A percentile compares a stretch with the other conserved stretches of the same genome.
Evolutionary conservation across 2,113 vertebrate species (phyloP).

Genomic region (Xiphophorus hellerii): DNA sequence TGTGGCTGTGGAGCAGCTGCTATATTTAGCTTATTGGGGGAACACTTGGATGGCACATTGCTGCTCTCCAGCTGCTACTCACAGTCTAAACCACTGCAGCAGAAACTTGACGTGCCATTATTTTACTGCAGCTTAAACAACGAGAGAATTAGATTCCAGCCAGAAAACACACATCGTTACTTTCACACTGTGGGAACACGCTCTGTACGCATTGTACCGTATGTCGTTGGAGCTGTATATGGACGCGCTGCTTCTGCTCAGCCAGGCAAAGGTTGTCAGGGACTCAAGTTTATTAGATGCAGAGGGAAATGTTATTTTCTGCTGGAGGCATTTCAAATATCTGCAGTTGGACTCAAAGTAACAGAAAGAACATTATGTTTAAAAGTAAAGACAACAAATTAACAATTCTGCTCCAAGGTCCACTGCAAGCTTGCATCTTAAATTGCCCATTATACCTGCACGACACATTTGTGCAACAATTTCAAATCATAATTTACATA

Average conservation of each 20-base stretch:
- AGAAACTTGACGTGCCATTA: constrained; percentile 37
- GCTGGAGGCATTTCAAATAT: not conserved
- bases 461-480: not conserved
- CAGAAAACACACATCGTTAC: constrained; percentile 13
- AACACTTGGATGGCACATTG: constrained; percentile 53
- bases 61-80: not conserved
- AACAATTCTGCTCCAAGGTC: not conserved
- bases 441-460: not conserved
- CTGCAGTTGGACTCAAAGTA: not conserved
- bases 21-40: constrained; percentile 50
- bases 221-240: not conserved
- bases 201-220: not conserved
- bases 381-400: too few relatives aligned
- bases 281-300: not conserved
- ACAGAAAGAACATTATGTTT: not conserved
- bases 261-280: not conserved
- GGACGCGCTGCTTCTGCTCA: not conserved
- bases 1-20: constrained; percentile 35
- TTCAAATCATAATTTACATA: not conserved
- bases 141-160: not conserved
- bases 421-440: not conserved
- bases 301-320: not conserved
- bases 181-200: not conserved
- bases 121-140: constrained; percentile 14
- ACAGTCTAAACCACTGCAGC: constrained; percentile 1